phyloP scores from a whole-genome alignment of 2,797 vertebrate genomes.

The Tachyglossus aculeatus region DNA sequence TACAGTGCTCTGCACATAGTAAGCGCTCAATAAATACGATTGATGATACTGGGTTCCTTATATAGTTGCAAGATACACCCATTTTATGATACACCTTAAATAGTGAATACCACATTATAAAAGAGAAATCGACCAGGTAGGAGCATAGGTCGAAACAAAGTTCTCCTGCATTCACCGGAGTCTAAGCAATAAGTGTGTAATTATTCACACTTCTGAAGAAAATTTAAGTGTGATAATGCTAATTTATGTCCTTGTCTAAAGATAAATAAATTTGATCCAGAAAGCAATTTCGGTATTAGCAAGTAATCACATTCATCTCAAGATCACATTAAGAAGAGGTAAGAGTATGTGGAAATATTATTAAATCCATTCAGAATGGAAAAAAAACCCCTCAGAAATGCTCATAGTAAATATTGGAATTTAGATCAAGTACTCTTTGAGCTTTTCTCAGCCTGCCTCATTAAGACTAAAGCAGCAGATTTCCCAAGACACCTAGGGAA shows the following conservation, averaged over 20 bases:
- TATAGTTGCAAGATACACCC: background rate
- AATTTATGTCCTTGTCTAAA: background rate
- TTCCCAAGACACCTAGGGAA: too few relatives aligned
- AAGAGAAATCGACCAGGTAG: background rate
- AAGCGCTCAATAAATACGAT: too few relatives aligned
- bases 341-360: background rate
- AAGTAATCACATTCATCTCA: background rate
- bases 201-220: slow-evolving; percentile 3
- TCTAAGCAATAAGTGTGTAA: background rate
- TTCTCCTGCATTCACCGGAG: background rate
- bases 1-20: too few relatives aligned
- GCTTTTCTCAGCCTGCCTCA: background rate
- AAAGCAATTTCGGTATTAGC: background rate
- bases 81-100: background rate
- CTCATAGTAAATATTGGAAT: background rate
- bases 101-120: background rate
- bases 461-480: background rate
- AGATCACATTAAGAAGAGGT: background rate
- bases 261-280: background rate
- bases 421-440: background rate
- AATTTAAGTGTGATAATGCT: background rate
- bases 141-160: background rate
- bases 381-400: background rate
- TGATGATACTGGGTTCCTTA: background rate
- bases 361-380: background rate